Evolutionary conservation across 1,140 invertebrate species (phyloP).

Genomic region (Aphelenchoides avenae): DNA sequence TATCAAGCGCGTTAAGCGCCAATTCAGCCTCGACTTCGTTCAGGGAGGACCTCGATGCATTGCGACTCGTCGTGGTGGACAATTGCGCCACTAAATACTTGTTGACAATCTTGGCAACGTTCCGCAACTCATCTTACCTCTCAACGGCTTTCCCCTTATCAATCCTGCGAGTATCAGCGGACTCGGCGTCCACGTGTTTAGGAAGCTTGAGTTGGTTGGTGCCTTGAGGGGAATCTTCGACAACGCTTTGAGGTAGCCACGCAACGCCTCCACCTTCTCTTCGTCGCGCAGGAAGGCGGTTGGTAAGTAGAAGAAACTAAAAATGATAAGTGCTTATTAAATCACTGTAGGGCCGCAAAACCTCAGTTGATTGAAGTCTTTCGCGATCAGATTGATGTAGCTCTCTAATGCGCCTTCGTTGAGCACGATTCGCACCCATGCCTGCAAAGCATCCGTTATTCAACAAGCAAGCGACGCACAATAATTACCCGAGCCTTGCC

Average conservation of each 20-base stretch:
- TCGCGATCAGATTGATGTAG: conserved; percentile 36
- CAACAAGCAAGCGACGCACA: conserved; percentile 2
- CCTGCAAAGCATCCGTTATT: conserved; percentile 27
- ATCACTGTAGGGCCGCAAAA: too few species aligned
- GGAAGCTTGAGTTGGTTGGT: conserved; percentile 44
- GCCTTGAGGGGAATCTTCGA: conserved; percentile 26
- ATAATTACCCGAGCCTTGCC: conserved; percentile 46
- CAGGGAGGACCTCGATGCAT: too few species aligned
- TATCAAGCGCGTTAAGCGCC: too few species aligned
- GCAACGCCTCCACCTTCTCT: conserved; percentile 46
- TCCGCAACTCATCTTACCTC: too few species aligned
- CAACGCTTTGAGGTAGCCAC: conserved; percentile 42
- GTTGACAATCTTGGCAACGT: too few species aligned
- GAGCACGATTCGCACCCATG: conserved; percentile 55
- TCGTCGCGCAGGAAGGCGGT: conserved; percentile 47
- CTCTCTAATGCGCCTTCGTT: conserved; percentile 49
- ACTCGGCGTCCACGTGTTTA: conserved; percentile 56
- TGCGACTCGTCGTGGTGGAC: too few species aligned
- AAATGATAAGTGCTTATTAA: conserved; percentile 24
- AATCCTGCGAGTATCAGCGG: conserved; percentile 54
- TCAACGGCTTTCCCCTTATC: conserved; percentile 33
- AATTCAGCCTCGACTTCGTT: too few species aligned
- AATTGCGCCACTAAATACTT: too few species aligned
- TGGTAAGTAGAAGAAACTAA: conserved; percentile 50
- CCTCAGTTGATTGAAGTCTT: conserved; percentile 31